Conservation (phyloP, 2,113 vertebrate genomes). For the Heterochromis multidens region DNA sequence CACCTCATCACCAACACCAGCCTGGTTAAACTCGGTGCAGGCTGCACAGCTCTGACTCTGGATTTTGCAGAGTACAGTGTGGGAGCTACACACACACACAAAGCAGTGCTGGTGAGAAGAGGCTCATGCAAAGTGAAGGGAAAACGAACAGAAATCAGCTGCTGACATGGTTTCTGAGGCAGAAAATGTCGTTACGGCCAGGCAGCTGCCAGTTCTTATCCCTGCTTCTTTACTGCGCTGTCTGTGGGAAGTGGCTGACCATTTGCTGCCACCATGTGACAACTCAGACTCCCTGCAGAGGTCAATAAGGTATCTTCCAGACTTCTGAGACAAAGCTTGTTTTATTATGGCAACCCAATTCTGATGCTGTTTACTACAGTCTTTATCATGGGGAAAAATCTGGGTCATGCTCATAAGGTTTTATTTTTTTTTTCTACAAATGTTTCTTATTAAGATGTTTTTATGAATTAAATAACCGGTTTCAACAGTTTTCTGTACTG, state of each 20-base stretch:
- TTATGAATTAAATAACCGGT: not conserved
- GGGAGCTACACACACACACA: not conserved
- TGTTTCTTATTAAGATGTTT: not conserved
- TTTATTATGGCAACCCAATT: not conserved
- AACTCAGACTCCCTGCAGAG: not conserved
- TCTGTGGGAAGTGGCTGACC: not conserved
- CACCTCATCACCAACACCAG: conserved; percentile 49
- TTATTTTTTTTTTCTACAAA: not conserved
- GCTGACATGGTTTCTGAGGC: conserved; percentile 42
- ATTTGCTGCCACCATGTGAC: conserved; percentile 61
- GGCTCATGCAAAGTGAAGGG: not conserved
- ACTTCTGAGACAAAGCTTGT: not conserved
- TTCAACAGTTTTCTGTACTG: not conserved
- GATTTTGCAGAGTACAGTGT: not conserved
- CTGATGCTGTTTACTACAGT: not conserved
- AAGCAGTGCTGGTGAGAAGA: not conserved
- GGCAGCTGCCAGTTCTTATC: conserved; percentile 5
- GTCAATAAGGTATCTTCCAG: not conserved
- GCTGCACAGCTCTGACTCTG: not conserved
- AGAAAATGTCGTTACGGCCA: conserved; percentile 17
- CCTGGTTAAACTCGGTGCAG: conserved; percentile 5
- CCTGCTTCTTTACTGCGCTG: not conserved
- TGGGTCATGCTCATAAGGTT: not conserved
- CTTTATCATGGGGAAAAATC: not conserved
- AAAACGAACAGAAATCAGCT: conserved; percentile 23